Base-by-base conservation (phyloP, 1,140 invertebrate genomes). In the Papilio dardanus region DNA sequence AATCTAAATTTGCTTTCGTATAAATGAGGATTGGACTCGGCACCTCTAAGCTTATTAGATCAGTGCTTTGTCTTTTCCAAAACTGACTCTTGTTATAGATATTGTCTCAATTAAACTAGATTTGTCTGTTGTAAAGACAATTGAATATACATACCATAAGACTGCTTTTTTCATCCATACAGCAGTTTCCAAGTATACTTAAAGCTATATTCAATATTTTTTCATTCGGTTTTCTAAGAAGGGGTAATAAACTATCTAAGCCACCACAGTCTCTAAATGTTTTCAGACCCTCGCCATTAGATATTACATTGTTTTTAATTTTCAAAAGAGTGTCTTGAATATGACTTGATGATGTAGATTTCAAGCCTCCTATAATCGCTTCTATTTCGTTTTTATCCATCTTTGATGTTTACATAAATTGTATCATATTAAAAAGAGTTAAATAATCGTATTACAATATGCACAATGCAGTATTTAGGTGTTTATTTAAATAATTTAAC, bases 181-280 rank as follows among this genome's bases (percentile, higher is more conserved):
- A 94, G 81, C 94, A 93, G 85, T 95, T 95, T n/a, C 94, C 95
- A 46, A 95, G 86, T 81, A 95, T 95, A 81, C 95, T 95, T 76
- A 95, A 81, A 30, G 92, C 88, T 67, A 94, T 83, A 87, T 95
- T 93, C 21, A 94, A 81, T 50, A 94, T 92, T 81, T 88, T 93
- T 87, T 94, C 92, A 81, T 94, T 93, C 16, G 93, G 91, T 82
- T 94, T 94, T 58, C 90, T 88, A 68, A 94, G 84, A 86, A 92
- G 88, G 66, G 90, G 90, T 37, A 94, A 50, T 76, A 94, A 86
- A 84, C 77, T 87, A 58, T 92, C 86, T 79, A 94, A 86, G 3
- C 93, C 93, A 76, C 85, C 86, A 83, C 87, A 89, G 79, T 93
- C 89, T n/a, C 87, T 81, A 87, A 94, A 93, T 73, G 86, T 76